phyloP scores from a whole-genome alignment of 2,113 vertebrate genomes.

The Genyomyrus donnyi region DNA sequence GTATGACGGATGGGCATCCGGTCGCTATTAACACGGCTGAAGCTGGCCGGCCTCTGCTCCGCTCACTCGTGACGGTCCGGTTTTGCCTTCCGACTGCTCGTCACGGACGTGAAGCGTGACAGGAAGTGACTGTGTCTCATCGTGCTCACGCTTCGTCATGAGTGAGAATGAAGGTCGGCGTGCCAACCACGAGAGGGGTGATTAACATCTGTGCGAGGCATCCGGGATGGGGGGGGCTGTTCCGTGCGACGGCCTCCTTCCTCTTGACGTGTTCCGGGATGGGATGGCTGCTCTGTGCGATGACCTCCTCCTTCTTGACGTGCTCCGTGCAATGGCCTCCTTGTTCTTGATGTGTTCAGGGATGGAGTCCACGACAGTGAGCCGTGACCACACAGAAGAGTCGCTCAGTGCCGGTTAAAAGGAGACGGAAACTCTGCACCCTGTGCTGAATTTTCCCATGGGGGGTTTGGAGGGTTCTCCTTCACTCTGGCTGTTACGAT shows the following conservation, averaged over 20 bases:
- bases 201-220: not conserved
- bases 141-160: not conserved
- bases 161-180: not conserved
- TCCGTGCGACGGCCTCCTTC: too few species aligned
- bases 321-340: too few species aligned
- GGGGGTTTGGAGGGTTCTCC: not conserved
- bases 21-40: not conserved
- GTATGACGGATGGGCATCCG: not conserved
- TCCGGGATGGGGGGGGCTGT: not conserved
- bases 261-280: too few species aligned
- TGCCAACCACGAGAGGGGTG: not conserved
- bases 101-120: not conserved
- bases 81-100: not conserved
- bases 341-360: not conserved
- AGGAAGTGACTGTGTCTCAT: not conserved
- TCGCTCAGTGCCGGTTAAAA: not conserved
- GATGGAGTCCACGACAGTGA: not conserved
- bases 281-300: too few species aligned
- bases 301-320: too few species aligned
- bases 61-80: not conserved
- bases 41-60: not conserved
- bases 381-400: not conserved
- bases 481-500: not conserved
- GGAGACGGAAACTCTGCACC: not conserved
- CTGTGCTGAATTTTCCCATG: not conserved